Percentiles rank a stretch among this genome's conserved stretches.
Conservation (phyloP, 2,888 invertebrate species). For the Machimus rusticus region DNA sequence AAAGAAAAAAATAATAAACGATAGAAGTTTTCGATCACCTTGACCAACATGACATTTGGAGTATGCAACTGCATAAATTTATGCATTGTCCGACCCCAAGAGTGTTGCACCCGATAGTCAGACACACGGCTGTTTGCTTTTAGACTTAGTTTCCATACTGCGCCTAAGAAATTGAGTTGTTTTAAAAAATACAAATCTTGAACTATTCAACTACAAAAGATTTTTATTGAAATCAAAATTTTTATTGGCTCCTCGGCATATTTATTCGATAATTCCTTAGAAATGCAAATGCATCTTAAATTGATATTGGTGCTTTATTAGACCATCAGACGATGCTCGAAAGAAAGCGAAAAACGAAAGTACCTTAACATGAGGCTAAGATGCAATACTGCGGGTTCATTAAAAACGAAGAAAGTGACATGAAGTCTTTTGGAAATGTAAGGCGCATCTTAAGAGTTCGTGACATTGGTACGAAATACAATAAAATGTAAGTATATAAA, state of each 20-base stretch:
- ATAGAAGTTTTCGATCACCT: slow-evolving; percentile 24
- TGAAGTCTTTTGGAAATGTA: not conserved
- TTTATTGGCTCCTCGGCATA: not conserved
- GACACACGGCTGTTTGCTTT: not conserved
- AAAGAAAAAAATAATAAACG: not conserved
- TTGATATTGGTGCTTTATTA: not conserved
- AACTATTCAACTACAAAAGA: not conserved
- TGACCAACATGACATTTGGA: slow-evolving; percentile 33
- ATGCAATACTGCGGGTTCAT: not conserved
- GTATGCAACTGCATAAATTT: slow-evolving; percentile 23
- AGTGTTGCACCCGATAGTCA: not conserved
- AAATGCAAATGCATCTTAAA: not conserved
- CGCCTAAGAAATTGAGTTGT: not conserved
- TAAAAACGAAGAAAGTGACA: not conserved
- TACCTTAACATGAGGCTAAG: not conserved
- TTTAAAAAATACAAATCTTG: not conserved
- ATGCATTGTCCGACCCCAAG: not conserved
- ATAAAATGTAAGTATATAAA: not conserved
- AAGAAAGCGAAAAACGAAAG: slow-evolving; percentile 34
- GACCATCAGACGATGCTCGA: not conserved
- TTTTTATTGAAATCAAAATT: not conserved
- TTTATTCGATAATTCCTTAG: not conserved
- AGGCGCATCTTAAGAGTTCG: slow-evolving; percentile 18
- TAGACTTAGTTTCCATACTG: not conserved
- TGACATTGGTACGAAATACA: not conserved